These are phyloP conservation scores for Nemopilema nomurai DNA, from an alignment of 30 jellyfish, hydroid and myxozoan genomes.

Conservation along the genomic window DNA sequence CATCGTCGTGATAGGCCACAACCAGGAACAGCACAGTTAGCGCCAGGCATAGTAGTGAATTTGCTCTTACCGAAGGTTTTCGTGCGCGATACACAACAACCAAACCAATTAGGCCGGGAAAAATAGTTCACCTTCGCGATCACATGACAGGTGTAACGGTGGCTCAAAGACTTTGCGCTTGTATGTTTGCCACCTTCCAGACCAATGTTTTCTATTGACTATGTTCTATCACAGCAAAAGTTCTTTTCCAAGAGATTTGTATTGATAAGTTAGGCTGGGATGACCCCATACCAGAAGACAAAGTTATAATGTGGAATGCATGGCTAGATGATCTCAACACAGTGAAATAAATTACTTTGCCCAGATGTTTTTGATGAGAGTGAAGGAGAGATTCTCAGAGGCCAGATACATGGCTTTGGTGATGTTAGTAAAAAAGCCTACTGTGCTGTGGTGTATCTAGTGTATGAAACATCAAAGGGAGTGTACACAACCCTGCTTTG, in stretches of 20 bases:
- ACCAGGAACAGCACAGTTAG: constrained; percentile 1
- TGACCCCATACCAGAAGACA: constrained; percentile 37
- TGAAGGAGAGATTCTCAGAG: constrained; percentile 35
- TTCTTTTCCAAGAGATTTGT: constrained; percentile 33
- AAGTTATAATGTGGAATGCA: constrained; percentile 14
- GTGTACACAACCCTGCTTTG: constrained; percentile 7
- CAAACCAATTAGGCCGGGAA: no score
- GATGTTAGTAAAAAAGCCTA: constrained; percentile 62
- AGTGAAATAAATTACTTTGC: constrained; percentile 2
- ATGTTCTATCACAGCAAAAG: constrained; percentile 26
- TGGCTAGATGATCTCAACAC: constrained; percentile 32
- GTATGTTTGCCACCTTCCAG: no score
- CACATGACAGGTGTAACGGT: no score
- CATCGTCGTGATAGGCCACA: not conserved
- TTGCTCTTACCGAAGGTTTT: no score
- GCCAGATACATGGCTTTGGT: constrained; percentile 62
- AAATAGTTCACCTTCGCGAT: no score
- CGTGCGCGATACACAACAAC: no score
- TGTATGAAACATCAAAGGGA: constrained; percentile 19
- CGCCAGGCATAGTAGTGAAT: constrained; percentile 33
- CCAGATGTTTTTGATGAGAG: constrained; percentile 26
- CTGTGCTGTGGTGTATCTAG: constrained; percentile 48
- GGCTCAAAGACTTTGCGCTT: no score
- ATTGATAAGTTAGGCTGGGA: constrained; percentile 44
- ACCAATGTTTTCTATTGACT: no score